A percentile compares a stretch with the other conserved stretches of the same genome.
Conservation (phyloP, 2,888 invertebrate genomes). For the Drosophila pegasa region DNA sequence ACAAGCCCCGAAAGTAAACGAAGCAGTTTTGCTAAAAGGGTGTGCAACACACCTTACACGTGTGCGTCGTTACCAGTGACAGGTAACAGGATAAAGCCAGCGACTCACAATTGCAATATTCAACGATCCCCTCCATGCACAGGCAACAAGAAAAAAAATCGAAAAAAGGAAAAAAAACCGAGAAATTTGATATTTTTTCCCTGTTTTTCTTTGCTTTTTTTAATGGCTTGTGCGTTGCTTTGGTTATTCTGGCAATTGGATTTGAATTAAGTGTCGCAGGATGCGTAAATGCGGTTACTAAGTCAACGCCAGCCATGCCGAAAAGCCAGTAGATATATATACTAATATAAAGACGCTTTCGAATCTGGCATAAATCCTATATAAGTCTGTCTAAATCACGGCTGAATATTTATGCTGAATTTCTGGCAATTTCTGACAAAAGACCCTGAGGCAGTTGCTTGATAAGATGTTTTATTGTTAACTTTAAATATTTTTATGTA, state of each 20-base stretch:
- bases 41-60: constrained; percentile 32
- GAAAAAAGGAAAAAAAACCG: constrained; percentile 29
- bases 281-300: constrained; percentile 39
- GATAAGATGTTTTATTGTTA: neutral
- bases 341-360: constrained; percentile 5
- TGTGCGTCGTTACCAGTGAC: constrained; percentile 56
- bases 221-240: constrained; percentile 30
- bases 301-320: constrained; percentile 3
- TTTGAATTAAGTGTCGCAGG: constrained; percentile 39
- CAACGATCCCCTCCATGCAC: constrained; percentile 3
- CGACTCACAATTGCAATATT: constrained; percentile 44
- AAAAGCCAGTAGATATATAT: constrained; percentile 19
- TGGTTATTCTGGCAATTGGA: constrained; percentile 46
- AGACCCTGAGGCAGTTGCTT: neutral
- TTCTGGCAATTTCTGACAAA: neutral
- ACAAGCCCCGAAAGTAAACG: constrained; percentile 21
- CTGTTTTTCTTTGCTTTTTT: constrained; percentile 11
- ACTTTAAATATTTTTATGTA: neutral
- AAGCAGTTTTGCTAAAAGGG: neutral
- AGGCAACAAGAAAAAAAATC: neutral
- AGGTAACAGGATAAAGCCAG: constrained; percentile 47
- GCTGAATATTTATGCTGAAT: neutral
- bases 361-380: neutral
- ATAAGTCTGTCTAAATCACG: neutral
- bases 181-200: constrained; percentile 58